These are phyloP conservation scores for Psilopsiagon aurifrons DNA, from an alignment of 2,113 vertebrate genomes.

Conservation along the genomic window DNA sequence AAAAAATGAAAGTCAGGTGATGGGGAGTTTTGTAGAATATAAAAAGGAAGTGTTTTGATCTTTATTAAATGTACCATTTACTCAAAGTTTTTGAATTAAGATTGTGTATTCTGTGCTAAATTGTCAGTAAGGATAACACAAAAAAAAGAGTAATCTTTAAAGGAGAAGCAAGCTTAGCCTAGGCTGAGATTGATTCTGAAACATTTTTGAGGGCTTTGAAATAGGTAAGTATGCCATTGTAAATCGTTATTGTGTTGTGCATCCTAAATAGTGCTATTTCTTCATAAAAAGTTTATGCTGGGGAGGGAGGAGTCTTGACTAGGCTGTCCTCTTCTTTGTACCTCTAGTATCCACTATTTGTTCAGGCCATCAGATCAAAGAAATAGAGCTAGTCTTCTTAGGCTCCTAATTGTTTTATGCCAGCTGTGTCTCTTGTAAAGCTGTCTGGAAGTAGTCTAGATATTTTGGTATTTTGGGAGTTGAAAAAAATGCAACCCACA, in stretches of 20 bases:
- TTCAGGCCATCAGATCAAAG: neutral
- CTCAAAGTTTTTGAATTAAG: neutral
- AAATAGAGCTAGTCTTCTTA: neutral
- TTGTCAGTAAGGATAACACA: neutral
- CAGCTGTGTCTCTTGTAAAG: neutral
- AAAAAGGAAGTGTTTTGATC: neutral
- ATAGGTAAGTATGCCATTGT: neutral
- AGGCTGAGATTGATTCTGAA: neutral
- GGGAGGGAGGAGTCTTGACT: neutral
- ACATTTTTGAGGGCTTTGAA: neutral
- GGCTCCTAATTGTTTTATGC: neutral
- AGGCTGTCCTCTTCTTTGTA: neutral
- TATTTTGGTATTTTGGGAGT: neutral
- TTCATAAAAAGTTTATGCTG: neutral
- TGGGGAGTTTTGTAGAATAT: rapidly evolving
- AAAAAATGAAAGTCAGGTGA: neutral
- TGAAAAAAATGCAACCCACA: neutral
- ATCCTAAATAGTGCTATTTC: neutral
- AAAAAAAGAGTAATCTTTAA: neutral
- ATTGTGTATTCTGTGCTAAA: neutral
- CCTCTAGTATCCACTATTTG: neutral
- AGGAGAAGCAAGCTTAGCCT: neutral
- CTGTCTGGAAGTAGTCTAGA: neutral
- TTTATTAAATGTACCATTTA: neutral
- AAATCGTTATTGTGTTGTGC: neutral